phyloP scores from a whole-genome alignment of 2,113 vertebrate genomes.

The Dicaeum eximium region DNA sequence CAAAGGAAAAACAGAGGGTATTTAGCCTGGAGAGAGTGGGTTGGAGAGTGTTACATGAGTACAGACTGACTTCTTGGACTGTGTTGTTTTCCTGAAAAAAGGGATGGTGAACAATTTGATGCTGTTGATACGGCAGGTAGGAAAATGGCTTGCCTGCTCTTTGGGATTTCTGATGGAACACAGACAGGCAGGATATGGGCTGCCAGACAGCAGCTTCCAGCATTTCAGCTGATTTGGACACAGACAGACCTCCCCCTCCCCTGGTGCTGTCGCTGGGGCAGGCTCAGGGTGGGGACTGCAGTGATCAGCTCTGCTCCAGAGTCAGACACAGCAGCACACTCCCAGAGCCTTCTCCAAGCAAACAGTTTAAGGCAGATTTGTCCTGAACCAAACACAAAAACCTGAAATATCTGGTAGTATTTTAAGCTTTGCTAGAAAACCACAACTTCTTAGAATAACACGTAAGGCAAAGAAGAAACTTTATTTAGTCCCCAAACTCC shows the following conservation, averaged over 20 bases:
- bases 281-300: background rate
- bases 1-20: background rate
- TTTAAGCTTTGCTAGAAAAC: constrained; percentile 11
- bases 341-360: background rate
- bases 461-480: constrained; percentile 4
- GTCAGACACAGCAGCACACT: background rate
- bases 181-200: background rate
- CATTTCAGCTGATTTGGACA: background rate
- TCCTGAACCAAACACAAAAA: background rate
- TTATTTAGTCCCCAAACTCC: constrained; percentile 22
- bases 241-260: background rate
- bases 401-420: background rate
- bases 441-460: background rate
- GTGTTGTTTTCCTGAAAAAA: background rate
- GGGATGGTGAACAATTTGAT: background rate
- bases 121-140: background rate
- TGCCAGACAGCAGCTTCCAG: background rate
- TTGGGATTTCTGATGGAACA: background rate
- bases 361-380: background rate
- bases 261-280: background rate
- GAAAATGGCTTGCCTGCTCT: background rate
- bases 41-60: background rate
- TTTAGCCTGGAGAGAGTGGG: background rate
- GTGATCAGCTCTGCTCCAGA: background rate
- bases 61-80: background rate